These are phyloP conservation scores for Loriculus beryllinus DNA, from an alignment of 2,797 vertebrate species.

Conservation along the genomic window DNA sequence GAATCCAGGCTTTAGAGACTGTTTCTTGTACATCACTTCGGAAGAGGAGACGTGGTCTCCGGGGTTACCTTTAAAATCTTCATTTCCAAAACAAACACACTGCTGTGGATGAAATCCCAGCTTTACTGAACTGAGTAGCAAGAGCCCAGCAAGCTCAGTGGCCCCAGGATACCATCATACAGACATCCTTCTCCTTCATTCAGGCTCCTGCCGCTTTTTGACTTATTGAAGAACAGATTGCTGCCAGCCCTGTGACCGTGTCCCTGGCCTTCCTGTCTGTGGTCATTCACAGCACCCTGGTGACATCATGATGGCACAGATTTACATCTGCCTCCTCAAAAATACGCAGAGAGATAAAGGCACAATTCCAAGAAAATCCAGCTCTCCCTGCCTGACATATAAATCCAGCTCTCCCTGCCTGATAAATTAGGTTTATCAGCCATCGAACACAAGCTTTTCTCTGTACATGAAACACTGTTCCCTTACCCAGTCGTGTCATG, in stretches of 20 bases:
- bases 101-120: neutral
- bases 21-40: neutral
- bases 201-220: neutral
- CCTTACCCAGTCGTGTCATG: accelerated
- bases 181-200: neutral
- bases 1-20: neutral
- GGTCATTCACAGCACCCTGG: neutral
- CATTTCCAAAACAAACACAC: neutral
- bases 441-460: neutral
- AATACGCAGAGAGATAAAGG: neutral
- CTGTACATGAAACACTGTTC: neutral
- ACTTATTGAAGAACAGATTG: neutral
- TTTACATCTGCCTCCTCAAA: neutral
- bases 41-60: neutral
- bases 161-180: neutral
- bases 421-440: neutral
- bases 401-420: neutral
- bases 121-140: neutral
- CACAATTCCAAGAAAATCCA: neutral
- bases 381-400: neutral
- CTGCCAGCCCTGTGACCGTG: neutral
- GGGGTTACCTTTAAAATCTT: neutral
- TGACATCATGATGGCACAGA: neutral
- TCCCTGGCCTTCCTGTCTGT: neutral
- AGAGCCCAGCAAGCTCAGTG: neutral